Percentiles rank a stretch among this genome's conserved stretches.
These are phyloP conservation scores for Brenthis ino DNA, from an alignment of 2,888 invertebrate species.

Conservation along the genomic window DNA sequence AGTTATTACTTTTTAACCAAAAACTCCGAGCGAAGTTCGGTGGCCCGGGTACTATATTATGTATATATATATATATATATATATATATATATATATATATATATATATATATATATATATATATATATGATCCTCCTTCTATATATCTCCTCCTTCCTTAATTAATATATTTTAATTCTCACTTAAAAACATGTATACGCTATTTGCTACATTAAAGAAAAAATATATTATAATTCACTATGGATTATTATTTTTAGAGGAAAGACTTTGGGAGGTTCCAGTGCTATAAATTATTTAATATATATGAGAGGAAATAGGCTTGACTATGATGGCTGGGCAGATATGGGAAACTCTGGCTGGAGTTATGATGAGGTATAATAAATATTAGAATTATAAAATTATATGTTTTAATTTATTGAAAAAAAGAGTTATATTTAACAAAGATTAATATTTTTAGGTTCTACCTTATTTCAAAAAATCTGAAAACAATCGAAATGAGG, in stretches of 20 bases:
- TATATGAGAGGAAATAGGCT: constrained; percentile 83
- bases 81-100: too few relatives aligned
- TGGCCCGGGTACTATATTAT: too few relatives aligned
- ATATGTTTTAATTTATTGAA: too few relatives aligned
- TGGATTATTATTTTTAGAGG: constrained; percentile 64
- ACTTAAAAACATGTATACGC: not conserved
- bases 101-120: too few relatives aligned
- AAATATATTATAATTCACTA: not conserved
- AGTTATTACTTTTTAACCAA: too few relatives aligned
- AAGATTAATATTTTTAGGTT: constrained; percentile 60
- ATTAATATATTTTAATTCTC: too few relatives aligned
- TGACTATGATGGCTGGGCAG: constrained; percentile 86
- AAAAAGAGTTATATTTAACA: too few relatives aligned
- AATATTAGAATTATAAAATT: not conserved
- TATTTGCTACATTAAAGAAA: not conserved
- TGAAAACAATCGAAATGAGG: constrained; percentile 83
- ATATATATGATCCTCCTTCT: too few relatives aligned
- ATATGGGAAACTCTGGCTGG: constrained; percentile 85
- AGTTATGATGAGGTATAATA: constrained; percentile 76
- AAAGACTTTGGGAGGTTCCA: constrained; percentile 86
- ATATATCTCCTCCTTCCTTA: too few relatives aligned
- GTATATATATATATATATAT: too few relatives aligned
- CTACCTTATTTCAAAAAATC: constrained; percentile 87
- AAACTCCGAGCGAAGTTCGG: too few relatives aligned
- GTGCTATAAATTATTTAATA: constrained; percentile 85